Base-by-base conservation (phyloP, 2,888 invertebrate genomes). In the Loripinus fragilis region DNA sequence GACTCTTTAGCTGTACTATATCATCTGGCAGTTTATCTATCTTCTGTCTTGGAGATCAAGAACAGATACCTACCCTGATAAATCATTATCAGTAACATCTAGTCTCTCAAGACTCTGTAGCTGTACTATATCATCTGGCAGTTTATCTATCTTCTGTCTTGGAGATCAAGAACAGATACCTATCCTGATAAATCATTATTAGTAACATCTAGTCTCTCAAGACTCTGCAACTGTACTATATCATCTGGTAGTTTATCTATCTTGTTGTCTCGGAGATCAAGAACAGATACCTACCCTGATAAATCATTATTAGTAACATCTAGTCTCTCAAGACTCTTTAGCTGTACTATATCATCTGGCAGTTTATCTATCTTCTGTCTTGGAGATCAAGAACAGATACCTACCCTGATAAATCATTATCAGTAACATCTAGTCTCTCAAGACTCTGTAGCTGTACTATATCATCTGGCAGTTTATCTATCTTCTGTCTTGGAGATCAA, bases 401-500 rank as follows among this genome's bases (percentile, higher is more conserved):
- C 86, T 91, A 95, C 95, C 91, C 91, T 38, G 94, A 92, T 77
- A 95, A 94, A 87, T 95, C 95, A 92, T 98, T 98, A 93, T 97
- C 97, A 15, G 97, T 96, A 74, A 98, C 94, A 94, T 98, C 98
- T 67, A 98, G 95, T 85, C 97, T 95, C 89, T 97, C 96, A 65
- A 98, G 94, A 87, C 96, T 96, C 88, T 96, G 95, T 73, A 98
- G 93, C 80, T 96, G 94, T 20, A 96, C 95, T 88, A 98, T 95
- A 93, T 97, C 96, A 83, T 97, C 96, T 0, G 98, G 98, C 78
- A 98, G 92, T 78, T 94, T 92, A 89, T 95, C 95, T 64, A 98
- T 94, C 94, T 97, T 96, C 98, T 98, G 91, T 97, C 97, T 74
- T 97, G 95, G 75, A 98, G 94, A 93, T 97, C 97, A 76, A 98